Percentiles rank a stretch among this genome's conserved stretches.
These are phyloP conservation scores for Aurelia sp. DNA, from an alignment of 30 jellyfish, hydroid and myxozoan species.

Conservation along the genomic window DNA sequence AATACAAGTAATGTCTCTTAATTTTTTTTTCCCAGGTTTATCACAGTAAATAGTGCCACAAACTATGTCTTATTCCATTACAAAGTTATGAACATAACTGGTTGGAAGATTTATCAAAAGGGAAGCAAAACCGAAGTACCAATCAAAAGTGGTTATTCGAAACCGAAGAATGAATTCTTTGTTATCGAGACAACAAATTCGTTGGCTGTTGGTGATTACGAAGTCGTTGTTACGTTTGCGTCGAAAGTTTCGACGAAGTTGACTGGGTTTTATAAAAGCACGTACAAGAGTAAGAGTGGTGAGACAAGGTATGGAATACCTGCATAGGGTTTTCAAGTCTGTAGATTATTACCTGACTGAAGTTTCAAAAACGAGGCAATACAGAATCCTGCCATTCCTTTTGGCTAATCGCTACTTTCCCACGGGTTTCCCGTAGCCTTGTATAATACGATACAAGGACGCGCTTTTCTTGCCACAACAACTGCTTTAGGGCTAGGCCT, in stretches of 20 bases:
- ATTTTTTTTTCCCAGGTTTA: slow-evolving; percentile 14
- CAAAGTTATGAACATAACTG: slow-evolving; percentile 57
- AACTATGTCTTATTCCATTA: slow-evolving; percentile 70
- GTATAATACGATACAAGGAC: no score
- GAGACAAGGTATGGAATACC: slow-evolving; percentile 28
- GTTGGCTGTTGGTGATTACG: slow-evolving; percentile 68
- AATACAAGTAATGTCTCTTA: background rate
- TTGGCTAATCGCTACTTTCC: no score
- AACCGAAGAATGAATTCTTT: slow-evolving; percentile 78
- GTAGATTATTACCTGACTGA: no score
- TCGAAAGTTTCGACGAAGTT: slow-evolving; percentile 68
- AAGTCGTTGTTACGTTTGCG: slow-evolving; percentile 54
- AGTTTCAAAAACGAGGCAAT: no score
- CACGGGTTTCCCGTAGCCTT: no score
- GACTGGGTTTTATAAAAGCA: slow-evolving; percentile 89
- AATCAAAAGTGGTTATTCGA: slow-evolving; percentile 23
- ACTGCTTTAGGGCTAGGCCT: no score
- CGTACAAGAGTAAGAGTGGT: slow-evolving; percentile 31
- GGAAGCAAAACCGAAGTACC: slow-evolving; percentile 3
- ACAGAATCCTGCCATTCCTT: no score
- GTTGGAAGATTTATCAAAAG: slow-evolving; percentile 21
- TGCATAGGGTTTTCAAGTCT: background rate
- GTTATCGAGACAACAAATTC: slow-evolving; percentile 50
- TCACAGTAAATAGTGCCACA: slow-evolving; percentile 55
- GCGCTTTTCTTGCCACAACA: no score